A percentile compares a stretch with the other conserved stretches of the same genome.
Conservation (phyloP, 1,140 invertebrate species). For the Drosophila neocordata region DNA sequence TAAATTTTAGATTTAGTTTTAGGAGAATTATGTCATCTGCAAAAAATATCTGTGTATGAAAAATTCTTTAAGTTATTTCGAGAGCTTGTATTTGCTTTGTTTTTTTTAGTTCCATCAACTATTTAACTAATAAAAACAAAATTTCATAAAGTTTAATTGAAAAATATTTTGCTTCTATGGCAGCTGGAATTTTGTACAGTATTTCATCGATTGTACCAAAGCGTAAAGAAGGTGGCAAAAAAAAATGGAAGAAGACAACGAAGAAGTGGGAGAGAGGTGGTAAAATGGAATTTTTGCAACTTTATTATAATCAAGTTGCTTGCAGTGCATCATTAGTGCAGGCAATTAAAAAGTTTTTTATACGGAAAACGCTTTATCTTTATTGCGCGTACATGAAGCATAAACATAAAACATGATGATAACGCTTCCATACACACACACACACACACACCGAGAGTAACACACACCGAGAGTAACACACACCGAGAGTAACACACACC, state of each 20-base stretch:
- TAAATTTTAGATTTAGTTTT: too few species aligned
- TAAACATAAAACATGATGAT: constrained; percentile 80
- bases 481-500: background rate
- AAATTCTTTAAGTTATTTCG: background rate
- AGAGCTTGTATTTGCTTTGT: background rate
- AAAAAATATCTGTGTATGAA: too few species aligned
- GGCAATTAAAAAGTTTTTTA: constrained; percentile 81
- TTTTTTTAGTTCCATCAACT: background rate
- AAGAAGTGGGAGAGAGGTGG: background rate
- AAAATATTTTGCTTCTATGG: background rate
- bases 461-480: background rate
- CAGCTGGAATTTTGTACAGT: background rate
- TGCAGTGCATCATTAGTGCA: constrained; percentile 80
- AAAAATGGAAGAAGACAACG: too few species aligned
- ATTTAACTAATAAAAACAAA: background rate
- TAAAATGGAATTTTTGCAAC: constrained; percentile 45
- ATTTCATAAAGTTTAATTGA: constrained; percentile 8
- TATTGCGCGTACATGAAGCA: constrained; percentile 77
- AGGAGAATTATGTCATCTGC: too few species aligned
- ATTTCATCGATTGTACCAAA: constrained; percentile 27
- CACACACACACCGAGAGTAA: constrained; percentile 17
- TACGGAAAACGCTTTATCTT: constrained; percentile 76
- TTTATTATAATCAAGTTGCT: constrained; percentile 78
- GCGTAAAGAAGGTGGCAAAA: constrained; percentile 7
- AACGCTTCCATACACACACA: constrained; percentile 36